Percentiles rank a stretch among this genome's conserved stretches.
Evolutionary conservation across 2,888 invertebrate species (phyloP).

Genomic region (Stenoptilia bipunctidactyla): DNA sequence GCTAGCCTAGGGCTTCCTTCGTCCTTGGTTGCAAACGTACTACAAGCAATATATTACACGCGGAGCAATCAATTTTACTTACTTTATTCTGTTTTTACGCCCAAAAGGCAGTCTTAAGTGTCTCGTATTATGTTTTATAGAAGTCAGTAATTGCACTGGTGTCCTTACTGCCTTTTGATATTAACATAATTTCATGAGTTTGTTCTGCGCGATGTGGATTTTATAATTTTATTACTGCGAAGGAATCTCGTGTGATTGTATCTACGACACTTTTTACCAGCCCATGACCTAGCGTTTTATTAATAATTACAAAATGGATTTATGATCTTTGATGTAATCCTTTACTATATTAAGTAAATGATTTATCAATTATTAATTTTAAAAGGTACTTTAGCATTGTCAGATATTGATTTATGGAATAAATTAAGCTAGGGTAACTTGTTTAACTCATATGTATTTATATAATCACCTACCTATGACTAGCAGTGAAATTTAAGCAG

Average conservation of each 20-base stretch:
- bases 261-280: neutral
- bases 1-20: conserved; percentile 44
- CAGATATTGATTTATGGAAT: too few species aligned
- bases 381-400: too few species aligned
- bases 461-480: too few species aligned
- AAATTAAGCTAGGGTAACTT: too few species aligned
- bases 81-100: conserved; percentile 31
- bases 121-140: conserved; percentile 24
- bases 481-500: too few species aligned
- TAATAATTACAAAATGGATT: too few species aligned
- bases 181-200: conserved; percentile 12
- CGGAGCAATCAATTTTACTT: conserved; percentile 40
- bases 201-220: neutral
- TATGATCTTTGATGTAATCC: too few species aligned
- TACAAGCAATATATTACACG: conserved; percentile 44
- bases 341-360: too few species aligned
- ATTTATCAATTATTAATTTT: too few species aligned
- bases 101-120: conserved; percentile 30
- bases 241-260: neutral
- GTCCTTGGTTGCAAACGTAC: conserved; percentile 43
- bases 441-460: too few species aligned
- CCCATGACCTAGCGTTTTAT: too few species aligned
- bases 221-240: neutral
- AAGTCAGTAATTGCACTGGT: conserved; percentile 20
- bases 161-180: conserved; percentile 11